These are phyloP conservation scores for Eretmochelys imbricata DNA, from an alignment of 2,113 vertebrate genomes.

Conservation along the genomic window DNA sequence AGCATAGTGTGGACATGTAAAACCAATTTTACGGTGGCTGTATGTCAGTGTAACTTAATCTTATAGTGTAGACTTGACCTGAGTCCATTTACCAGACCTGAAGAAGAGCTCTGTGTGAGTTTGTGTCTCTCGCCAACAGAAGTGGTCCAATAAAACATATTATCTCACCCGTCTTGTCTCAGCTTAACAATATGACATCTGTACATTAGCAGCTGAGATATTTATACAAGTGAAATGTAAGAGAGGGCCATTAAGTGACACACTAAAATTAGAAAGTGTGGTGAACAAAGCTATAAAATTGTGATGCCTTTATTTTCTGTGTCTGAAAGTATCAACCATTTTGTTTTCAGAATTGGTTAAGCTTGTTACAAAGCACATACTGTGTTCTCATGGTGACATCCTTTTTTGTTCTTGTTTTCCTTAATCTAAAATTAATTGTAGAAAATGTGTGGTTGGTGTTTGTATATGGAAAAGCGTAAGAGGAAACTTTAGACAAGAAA, in stretches of 20 bases:
- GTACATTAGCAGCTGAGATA: not conserved
- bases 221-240: not conserved
- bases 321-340: accelerated
- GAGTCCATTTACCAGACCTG: not conserved
- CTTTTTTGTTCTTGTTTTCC: not conserved
- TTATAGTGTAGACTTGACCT: not conserved
- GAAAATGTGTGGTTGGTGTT: not conserved
- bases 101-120: not conserved
- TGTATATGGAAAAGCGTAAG: not conserved
- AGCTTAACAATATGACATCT: not conserved
- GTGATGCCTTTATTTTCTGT: accelerated
- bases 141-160: not conserved
- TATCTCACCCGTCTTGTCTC: not conserved
- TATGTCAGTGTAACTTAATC: not conserved
- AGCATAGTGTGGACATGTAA: not conserved
- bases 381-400: not conserved
- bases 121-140: not conserved
- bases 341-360: not conserved
- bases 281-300: not conserved
- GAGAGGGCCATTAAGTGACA: not conserved
- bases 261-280: not conserved
- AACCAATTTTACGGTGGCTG: not conserved
- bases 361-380: not conserved
- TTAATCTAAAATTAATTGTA: not conserved
- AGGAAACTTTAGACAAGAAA: not conserved